Evolutionary conservation across 2,797 vertebrate species (phyloP), one percentile per base, ranked within the genome.

Genomic region (Capromys pilorides): DNA sequence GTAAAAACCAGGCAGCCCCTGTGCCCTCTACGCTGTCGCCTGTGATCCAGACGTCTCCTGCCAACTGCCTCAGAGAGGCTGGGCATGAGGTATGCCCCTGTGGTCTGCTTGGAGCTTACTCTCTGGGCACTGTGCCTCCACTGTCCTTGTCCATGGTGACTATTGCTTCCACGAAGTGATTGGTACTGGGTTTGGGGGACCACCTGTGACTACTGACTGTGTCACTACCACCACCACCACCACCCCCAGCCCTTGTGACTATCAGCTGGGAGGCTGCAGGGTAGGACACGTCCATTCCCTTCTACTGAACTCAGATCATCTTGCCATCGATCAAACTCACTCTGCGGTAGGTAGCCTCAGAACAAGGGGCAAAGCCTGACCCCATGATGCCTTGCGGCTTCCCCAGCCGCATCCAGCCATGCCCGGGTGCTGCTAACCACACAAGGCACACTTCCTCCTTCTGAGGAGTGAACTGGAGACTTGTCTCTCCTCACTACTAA

Each of bases 101-200:
- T 36, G 51, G 3, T 28, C n/a, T 18, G 14, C 45, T 21, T 6
- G 11, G 77, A 31, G 21, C 45, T 61, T 51, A 14, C 0, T 0
- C 61, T n/a, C 33, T 6, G 18, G 54, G 33, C 39, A 11, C 18
- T 16, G 1, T 0, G 2, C n/a, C 54, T 12, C 59, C 18, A 33
- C 69, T 7, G 1, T n/a, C 18, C 26, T 26, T 1, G 0, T 39
- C 67, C 19, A 41, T 64, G 84, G 80, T 0, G 0, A 14, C 31
- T 11, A 16, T 41, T 6, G 16, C 67, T 18, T 39, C 79, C 64
- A 39, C 13, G 22, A 39, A 9, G 26, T 12, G 57, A 67, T 36
- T 2, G 31, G 49, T 86, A 14, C 11, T 21, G 18, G 75, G 28
- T 24, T 61, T 73, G 41, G 31, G 41, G 21, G 33, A 31, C 11